Percentiles rank a stretch among this genome's conserved stretches.
Conservation (phyloP, 1,140 invertebrate genomes). For the Brachionus manjavacas region DNA sequence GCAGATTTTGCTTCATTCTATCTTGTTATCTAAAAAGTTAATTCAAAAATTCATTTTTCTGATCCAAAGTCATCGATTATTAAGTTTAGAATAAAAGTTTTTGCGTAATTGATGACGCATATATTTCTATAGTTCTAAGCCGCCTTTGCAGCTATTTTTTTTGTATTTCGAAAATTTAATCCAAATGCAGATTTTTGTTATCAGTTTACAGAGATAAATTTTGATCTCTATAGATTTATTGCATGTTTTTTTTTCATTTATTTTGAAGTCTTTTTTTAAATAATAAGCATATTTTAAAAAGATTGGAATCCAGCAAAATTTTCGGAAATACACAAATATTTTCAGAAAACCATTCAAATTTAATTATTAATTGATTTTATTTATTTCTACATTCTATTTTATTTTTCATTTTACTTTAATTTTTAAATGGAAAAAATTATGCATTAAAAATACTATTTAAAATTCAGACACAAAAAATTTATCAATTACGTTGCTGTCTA, state of each 20-base stretch:
- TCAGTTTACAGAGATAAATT: background rate
- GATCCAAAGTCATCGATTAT: background rate
- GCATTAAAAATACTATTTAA: background rate
- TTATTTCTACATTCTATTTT: background rate
- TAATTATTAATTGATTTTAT: background rate
- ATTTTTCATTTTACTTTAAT: background rate
- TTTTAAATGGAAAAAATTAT: background rate
- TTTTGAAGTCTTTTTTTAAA: background rate
- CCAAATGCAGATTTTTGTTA: background rate
- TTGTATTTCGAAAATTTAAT: background rate
- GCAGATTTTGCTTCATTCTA: too few relatives aligned
- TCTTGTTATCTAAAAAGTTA: too few relatives aligned
- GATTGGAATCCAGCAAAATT: background rate
- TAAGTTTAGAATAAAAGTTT: background rate
- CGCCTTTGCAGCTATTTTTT: background rate
- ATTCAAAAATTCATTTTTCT: background rate
- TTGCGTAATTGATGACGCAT: background rate
- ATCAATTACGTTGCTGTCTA: background rate
- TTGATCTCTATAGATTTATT: background rate
- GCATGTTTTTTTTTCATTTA: background rate
- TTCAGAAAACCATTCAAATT: background rate
- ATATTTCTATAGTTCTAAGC: background rate
- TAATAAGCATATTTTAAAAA: background rate
- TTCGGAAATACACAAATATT: background rate
- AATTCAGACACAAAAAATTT: background rate